Conservation (phyloP, 2,888 invertebrate species). For the Tipula helvola region DNA sequence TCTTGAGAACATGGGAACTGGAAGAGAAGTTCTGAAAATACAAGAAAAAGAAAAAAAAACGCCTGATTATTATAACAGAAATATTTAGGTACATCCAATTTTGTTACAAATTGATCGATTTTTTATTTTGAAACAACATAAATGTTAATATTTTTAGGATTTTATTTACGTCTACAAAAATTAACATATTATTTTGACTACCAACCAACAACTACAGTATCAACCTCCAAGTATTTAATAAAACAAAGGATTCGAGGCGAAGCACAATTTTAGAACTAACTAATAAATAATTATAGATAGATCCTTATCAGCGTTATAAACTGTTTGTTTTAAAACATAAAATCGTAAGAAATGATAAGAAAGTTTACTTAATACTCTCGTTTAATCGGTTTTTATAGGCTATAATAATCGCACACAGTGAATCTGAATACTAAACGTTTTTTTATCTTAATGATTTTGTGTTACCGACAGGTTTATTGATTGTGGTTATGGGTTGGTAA, state of each 20-base stretch:
- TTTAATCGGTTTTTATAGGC: background rate
- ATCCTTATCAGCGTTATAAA: background rate
- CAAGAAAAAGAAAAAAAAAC: conserved; percentile 12
- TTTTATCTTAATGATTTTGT: background rate
- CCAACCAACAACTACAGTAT: too few species aligned
- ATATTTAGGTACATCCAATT: background rate
- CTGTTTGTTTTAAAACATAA: background rate
- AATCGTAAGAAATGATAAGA: background rate
- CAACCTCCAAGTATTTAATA: background rate
- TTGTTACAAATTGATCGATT: too few species aligned
- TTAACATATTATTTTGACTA: too few species aligned
- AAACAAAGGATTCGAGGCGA: background rate
- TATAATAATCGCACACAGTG: background rate
- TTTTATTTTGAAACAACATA: too few species aligned
- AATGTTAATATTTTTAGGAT: too few species aligned
- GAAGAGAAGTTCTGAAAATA: conserved; percentile 48
- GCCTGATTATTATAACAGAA: background rate
- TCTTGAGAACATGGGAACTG: conserved; percentile 59
- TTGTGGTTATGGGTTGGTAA: background rate
- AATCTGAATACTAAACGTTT: background rate
- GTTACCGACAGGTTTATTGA: background rate
- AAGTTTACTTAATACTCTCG: background rate
- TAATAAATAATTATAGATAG: background rate
- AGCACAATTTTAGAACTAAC: background rate
- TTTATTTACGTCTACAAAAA: too few species aligned